Evolutionary conservation across 2,113 vertebrate species (phyloP), one percentile per base, ranked within the genome.

Genomic region (Ammodytes dubius): DNA sequence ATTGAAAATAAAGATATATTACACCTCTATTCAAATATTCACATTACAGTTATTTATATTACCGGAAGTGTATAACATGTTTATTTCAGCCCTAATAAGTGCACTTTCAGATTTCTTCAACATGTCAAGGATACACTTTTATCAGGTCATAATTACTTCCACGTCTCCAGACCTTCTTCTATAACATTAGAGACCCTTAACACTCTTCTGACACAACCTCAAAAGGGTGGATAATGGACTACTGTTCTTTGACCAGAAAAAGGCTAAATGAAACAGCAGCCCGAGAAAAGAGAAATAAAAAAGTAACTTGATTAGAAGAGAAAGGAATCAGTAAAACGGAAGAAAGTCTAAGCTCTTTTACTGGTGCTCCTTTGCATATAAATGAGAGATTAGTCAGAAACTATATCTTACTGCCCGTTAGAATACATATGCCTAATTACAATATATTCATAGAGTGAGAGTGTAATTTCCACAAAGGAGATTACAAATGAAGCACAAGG

Each of bases 371-470:
- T 95, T 95, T 95, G 95, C 94, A 96, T 96, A 94, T 95, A 96
- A 96, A 96, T 96, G 94, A 96, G 95, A 95, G 94, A 95, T 96
- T 95, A 95, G 88, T 90, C 87, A 85, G 89, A 91, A 94, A 95
- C 93, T 94, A 95, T 95, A 96, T 96, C 93, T 96, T 95, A 94
- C 90, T 90, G 94, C 90, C 89, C 60, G 79, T 92, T 95, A 91
- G 93, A 96, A 95, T 95, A 94, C 95, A 95, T 95, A 95, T 94
- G 93, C 93, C 93, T 95, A 95, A 96, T 96, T 95, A 96, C 94
- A 95, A 95, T 96, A 95, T 93, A 94, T 96, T 94, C 94, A 94
- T 94, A 93, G 95, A 94, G 93, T 93, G 92, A 93, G 91, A 93
- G 94, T 94, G 93, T 95, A 95, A 95, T 96, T 96, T 95, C 93